phyloP scores from a whole-genome alignment of 2,797 vertebrate genomes.

The Rhinichthys osculus region DNA sequence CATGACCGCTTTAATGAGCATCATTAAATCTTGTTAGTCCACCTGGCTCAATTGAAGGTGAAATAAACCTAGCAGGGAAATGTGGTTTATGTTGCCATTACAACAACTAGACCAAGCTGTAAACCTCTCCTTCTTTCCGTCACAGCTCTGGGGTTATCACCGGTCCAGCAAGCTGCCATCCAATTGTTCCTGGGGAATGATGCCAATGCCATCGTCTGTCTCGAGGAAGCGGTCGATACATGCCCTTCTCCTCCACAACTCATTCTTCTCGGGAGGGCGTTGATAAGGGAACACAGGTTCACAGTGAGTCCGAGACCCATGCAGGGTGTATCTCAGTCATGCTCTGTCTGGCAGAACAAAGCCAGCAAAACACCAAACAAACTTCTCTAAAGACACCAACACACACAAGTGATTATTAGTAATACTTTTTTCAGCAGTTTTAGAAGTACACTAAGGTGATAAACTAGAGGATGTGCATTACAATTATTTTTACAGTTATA shows the following conservation, averaged over 20 bases:
- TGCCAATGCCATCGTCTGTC: constrained; percentile 73
- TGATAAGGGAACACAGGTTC: constrained; percentile 78
- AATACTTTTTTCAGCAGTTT: not conserved
- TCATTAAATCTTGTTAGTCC: constrained; percentile 33
- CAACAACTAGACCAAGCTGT: constrained; percentile 33
- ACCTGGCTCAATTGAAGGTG: constrained; percentile 16
- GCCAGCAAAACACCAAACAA: not conserved
- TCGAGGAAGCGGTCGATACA: constrained; percentile 54
- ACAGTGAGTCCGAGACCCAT: constrained; percentile 67
- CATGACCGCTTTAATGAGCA: constrained; percentile 20
- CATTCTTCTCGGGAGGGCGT: constrained; percentile 76
- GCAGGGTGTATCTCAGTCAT: not conserved
- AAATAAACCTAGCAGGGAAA: constrained; percentile 19
- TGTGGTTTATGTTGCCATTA: constrained; percentile 30
- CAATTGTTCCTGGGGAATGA: constrained; percentile 80
- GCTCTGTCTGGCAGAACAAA: constrained; percentile 6
- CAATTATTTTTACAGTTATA: not conserved
- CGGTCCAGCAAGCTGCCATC: constrained; percentile 76
- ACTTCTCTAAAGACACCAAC: not conserved
- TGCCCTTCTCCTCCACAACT: constrained; percentile 62
- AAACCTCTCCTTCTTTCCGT: constrained; percentile 23
- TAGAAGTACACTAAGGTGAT: constrained; percentile 3
- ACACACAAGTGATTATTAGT: not conserved
- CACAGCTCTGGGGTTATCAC: constrained; percentile 66
- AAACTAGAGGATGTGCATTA: not conserved